phyloP scores from a whole-genome alignment of 2,888 invertebrate species.

The Apamea epomidion region DNA sequence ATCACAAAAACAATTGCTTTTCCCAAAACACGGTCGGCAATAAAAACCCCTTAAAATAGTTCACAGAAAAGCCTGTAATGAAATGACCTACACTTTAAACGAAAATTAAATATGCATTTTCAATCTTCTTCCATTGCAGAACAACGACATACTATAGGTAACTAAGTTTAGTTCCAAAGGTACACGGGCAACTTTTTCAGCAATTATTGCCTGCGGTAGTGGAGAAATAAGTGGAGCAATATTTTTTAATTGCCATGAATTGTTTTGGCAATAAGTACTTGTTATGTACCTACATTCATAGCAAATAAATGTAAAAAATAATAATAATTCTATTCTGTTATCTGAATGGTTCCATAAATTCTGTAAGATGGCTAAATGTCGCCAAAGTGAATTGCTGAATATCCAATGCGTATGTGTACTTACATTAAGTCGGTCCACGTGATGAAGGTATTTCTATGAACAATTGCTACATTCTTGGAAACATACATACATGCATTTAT shows the following conservation, averaged over 20 bases:
- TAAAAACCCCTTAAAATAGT: constrained; percentile 39
- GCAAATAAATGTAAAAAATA: not conserved
- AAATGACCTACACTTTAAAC: constrained; percentile 41
- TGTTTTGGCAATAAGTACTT: not conserved
- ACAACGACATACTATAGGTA: constrained; percentile 11
- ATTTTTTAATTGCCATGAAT: not conserved
- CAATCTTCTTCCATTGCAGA: constrained; percentile 37
- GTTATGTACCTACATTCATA: not conserved
- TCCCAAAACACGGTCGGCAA: constrained; percentile 6
- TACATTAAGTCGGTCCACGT: not conserved
- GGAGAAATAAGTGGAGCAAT: not conserved
- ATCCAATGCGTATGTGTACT: not conserved
- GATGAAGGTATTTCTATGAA: not conserved
- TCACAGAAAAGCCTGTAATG: constrained; percentile 25
- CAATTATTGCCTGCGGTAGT: too few species aligned
- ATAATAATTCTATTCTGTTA: not conserved
- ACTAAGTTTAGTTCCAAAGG: constrained; percentile 24
- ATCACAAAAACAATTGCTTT: constrained; percentile 26
- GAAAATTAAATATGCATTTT: constrained; percentile 53
- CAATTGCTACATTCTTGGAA: not conserved
- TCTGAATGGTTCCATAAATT: too few species aligned
- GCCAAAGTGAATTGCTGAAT: not conserved
- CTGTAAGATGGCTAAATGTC: not conserved
- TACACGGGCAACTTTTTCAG: not conserved
- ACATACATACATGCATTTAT: too few species aligned